A percentile compares a stretch with the other conserved stretches of the same genome.
Conservation (phyloP, 1,140 invertebrate species). For the Drosophila malerkotliana region DNA sequence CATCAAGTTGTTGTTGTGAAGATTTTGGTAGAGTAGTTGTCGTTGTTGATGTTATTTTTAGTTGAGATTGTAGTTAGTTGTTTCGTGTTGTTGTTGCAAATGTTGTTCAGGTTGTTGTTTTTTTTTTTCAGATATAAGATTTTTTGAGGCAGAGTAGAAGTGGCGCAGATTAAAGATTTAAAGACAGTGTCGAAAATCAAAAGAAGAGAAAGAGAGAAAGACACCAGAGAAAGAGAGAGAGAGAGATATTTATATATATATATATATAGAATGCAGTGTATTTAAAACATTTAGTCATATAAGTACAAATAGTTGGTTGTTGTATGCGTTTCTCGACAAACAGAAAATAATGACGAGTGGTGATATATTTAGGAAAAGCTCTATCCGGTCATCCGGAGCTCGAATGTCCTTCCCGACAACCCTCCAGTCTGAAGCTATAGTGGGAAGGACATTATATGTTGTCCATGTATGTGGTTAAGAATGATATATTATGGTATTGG, state of each 20-base stretch:
- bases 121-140: slow-evolving; percentile 53
- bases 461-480: slow-evolving; percentile 17
- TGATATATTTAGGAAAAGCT: slow-evolving; percentile 14
- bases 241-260: slow-evolving; percentile 36
- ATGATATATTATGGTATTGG: slow-evolving; percentile 10
- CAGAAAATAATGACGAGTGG: slow-evolving; percentile 26
- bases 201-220: slow-evolving; percentile 72
- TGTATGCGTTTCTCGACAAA: slow-evolving; percentile 26
- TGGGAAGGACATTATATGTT: slow-evolving; percentile 29
- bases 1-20: slow-evolving; percentile 72
- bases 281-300: slow-evolving; percentile 74
- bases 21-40: slow-evolving; percentile 56
- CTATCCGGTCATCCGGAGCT: slow-evolving; percentile 47
- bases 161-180: slow-evolving; percentile 76
- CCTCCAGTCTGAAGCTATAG: slow-evolving; percentile 1
- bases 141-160: slow-evolving; percentile 66
- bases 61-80: slow-evolving; percentile 37
- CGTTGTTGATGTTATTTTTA: slow-evolving; percentile 46
- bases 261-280: slow-evolving; percentile 78
- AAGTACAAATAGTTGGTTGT: slow-evolving; percentile 42
- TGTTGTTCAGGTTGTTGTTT: slow-evolving; percentile 53
- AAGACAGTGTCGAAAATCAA: slow-evolving; percentile 77
- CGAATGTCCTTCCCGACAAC: slow-evolving; percentile 63
- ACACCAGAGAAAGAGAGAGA: slow-evolving; percentile 75
- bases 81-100: slow-evolving; percentile 45